Evolutionary conservation across 2,888 invertebrate species (phyloP).

Genomic region (Torymus auratus): DNA sequence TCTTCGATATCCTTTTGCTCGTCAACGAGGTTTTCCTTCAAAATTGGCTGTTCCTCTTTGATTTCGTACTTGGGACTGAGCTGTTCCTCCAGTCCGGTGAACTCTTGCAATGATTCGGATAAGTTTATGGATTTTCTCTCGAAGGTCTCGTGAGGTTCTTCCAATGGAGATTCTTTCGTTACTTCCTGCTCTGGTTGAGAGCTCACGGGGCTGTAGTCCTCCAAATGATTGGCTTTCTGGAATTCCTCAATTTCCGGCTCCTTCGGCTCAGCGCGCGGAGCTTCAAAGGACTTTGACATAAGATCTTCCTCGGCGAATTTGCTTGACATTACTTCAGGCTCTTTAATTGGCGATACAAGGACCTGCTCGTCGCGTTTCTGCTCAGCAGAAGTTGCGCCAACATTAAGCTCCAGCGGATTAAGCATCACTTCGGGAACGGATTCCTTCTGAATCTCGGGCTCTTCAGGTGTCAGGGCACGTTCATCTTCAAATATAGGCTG

Average conservation of each 20-base stretch:
- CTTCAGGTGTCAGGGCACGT: not conserved
- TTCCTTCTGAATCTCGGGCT: slow-evolving; percentile 10
- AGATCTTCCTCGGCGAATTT: slow-evolving; percentile 54
- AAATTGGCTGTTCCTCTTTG: slow-evolving; percentile 41
- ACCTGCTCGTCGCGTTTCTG: slow-evolving; percentile 50
- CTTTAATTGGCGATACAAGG: slow-evolving; percentile 60
- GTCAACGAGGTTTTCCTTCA: slow-evolving; percentile 58
- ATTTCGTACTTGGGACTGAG: slow-evolving; percentile 59
- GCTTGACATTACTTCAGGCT: slow-evolving; percentile 50
- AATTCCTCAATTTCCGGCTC: not conserved
- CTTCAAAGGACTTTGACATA: slow-evolving; percentile 28
- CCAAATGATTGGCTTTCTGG: not conserved
- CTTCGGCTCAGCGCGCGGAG: slow-evolving; percentile 8
- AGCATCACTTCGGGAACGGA: slow-evolving; percentile 38
- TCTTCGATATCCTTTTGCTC: slow-evolving; percentile 61
- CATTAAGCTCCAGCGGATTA: slow-evolving; percentile 51
- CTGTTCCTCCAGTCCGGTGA: slow-evolving; percentile 69
- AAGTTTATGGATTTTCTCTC: slow-evolving; percentile 55
- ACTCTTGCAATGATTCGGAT: slow-evolving; percentile 70
- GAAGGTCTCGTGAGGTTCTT: not conserved
- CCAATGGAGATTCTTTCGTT: not conserved
- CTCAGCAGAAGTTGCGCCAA: slow-evolving; percentile 55
- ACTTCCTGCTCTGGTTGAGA: not conserved
- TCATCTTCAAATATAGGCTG: not conserved
- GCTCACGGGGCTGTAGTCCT: slow-evolving; percentile 4